phyloP scores from a whole-genome alignment of 2,113 vertebrate genomes.

The Eclectus roratus region DNA sequence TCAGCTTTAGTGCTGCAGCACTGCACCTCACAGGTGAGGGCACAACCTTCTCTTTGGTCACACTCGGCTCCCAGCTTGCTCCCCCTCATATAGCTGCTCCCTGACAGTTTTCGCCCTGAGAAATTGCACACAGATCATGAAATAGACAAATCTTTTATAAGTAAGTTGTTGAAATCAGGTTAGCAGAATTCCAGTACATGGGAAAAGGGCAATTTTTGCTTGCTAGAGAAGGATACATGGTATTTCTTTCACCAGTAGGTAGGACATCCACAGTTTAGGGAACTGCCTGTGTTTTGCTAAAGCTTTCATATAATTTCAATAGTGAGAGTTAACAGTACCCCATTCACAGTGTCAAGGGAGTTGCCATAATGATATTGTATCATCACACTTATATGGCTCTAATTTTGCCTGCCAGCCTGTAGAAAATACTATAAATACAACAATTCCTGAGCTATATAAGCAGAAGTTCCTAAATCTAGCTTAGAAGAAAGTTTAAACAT shows the following conservation, averaged over 20 bases:
- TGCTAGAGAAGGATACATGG: neutral
- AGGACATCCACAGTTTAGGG: neutral
- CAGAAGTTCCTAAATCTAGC: neutral
- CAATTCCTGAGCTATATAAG: neutral
- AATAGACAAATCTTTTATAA: neutral
- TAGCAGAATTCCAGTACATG: neutral
- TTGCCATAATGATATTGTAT: neutral
- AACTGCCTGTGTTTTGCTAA: neutral
- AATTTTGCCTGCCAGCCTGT: neutral
- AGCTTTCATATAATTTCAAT: neutral
- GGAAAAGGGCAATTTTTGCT: neutral
- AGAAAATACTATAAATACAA: neutral
- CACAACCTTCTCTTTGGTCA: too few relatives aligned
- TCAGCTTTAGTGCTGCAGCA: neutral
- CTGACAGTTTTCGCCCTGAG: neutral
- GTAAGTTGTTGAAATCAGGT: neutral
- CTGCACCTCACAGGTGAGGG: accelerated
- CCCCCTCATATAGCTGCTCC: accelerated
- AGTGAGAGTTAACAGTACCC: neutral
- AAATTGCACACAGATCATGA: neutral
- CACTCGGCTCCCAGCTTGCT: accelerated
- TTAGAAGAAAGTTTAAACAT: neutral
- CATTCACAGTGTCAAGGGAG: neutral
- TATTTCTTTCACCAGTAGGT: neutral
- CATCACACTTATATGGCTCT: neutral